Conservation (phyloP, 1,140 invertebrate genomes). For the Panulirus ornatus region DNA sequence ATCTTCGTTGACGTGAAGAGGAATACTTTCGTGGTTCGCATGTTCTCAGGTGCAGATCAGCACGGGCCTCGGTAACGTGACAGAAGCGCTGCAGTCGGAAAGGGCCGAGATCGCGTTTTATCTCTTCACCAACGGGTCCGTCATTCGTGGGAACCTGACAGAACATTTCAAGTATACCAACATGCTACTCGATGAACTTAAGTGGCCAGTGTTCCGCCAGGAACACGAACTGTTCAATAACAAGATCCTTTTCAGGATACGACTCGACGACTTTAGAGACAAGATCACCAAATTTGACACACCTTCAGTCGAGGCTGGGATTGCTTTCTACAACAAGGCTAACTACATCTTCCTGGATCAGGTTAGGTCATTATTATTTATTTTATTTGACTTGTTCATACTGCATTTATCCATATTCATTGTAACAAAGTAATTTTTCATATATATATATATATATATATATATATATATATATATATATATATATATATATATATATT, state of each 20-base stretch:
- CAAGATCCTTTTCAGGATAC: slow-evolving; percentile 75
- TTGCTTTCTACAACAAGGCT: slow-evolving; percentile 73
- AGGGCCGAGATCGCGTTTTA: slow-evolving; percentile 76
- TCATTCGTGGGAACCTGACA: slow-evolving; percentile 68
- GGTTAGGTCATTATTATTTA: background rate
- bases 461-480: background rate
- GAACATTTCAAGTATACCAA: slow-evolving; percentile 74
- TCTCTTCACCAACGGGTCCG: slow-evolving; percentile 71
- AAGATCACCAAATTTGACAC: slow-evolving; percentile 68
- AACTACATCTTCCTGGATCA: slow-evolving; percentile 72
- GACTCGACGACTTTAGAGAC: slow-evolving; percentile 75
- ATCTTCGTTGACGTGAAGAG: background rate
- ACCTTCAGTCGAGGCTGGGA: slow-evolving; percentile 66
- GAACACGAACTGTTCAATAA: slow-evolving; percentile 70
- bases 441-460: background rate
- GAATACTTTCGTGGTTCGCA: background rate
- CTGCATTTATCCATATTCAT: background rate
- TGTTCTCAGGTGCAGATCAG: slow-evolving; percentile 66
- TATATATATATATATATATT: background rate
- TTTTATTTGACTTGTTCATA: background rate
- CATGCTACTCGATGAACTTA: slow-evolving; percentile 65
- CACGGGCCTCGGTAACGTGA: slow-evolving; percentile 72
- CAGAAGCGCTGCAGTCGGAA: slow-evolving; percentile 77
- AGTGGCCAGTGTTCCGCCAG: slow-evolving; percentile 61
- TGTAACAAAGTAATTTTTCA: background rate